Base-by-base conservation (phyloP, 2,888 invertebrate genomes). In the Trissonchulus sp. region DNA sequence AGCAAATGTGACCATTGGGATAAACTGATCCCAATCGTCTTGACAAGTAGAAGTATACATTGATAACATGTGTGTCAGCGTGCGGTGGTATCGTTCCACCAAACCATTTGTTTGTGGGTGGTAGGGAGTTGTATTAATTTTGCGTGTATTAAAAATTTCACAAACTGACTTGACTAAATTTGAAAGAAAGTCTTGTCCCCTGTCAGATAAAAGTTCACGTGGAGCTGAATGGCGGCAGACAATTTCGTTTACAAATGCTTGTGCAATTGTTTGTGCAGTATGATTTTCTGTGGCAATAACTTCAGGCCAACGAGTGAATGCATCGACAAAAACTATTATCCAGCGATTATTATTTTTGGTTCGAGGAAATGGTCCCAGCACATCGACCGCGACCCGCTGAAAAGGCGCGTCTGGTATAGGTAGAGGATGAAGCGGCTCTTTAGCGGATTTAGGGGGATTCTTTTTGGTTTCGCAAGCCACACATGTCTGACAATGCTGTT, bases 371-470 rank as follows among this genome's bases (percentile, higher is more conserved):
- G 48, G 48, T 23, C 48, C 48, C 23, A 48, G 23, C 8, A 48
- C 23, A 48, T 48, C 48, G 8, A 48, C 48, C 23, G 48, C 48
- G 48, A 48, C 48, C 23, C 48, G 8, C 48, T 48, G 8, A 48
- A 48, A 48, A 23, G 48, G 48, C 8, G 8, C 8, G 8, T 8
- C 8, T 15, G 48, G 48, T 15, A 23, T 23, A 8, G 48, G 48
- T n/a, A n/a, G n/a, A n/a, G n/a, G n/a, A n/a, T n/a, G n/a, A 15
- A 79, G 75, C n/a, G 76, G 74, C 33, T 74, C 75, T 15, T 69
- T 31, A 8, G 37, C n/a, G 15, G 33, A 23, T 8, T 36, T 63
- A 3, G 35, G 23, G 0, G 30, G 63, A 31, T 74, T 37, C 68
- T 80, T 79, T 48, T 48, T 48, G 8, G 48, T 48, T 15, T 8